Evolutionary conservation across 2,888 invertebrate genomes (phyloP), one percentile per base, ranked within the genome.

Genomic region (Corbicula japonica): DNA sequence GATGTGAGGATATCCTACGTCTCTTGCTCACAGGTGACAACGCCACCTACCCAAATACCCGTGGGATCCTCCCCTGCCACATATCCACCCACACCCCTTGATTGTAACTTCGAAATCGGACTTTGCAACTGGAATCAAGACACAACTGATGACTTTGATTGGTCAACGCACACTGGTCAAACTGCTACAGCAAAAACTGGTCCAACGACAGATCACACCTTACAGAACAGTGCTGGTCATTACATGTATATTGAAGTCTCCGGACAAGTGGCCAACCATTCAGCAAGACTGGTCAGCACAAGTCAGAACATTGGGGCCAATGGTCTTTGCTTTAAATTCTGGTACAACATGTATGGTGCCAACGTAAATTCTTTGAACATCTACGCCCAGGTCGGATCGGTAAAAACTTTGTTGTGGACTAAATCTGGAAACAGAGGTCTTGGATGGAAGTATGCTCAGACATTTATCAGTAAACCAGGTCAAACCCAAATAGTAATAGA

Each of bases 261-360:
- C 2, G 63, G 77, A 5, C 84, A 62, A 58, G 6, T 56, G 8
- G 56, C 68, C 6, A 90, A 90, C 63, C 80, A 78, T 38, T 85
- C 89, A 61, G 91, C 91, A 6, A 84, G 88, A 32, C 74, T 92
- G 23, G 69, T 88, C 46, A 91, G 90, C 68, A 79, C 86, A 0
- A 28, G 61, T 3, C 73, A 81, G 21, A 75, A 52, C 26, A 69
- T 86, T 21, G 77, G 85, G 6, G 62, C 80, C 3, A 18, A 74
- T 46, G 90, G 90, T 2, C 79, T 86, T 26, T 93, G 92, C 65
- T 85, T 93, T 52, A 89, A 89, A 68, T 92, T 93, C 81, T 91
- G 91, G 91, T 93, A 92, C 83, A 90, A 90, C 80, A 92, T 92
- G 92, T 92, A 90, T 84, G 93, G 93, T 30, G 87, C 90, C 34